These are phyloP conservation scores for Stramonita haemastoma DNA, from an alignment of 2,888 invertebrate species.

Conservation along the genomic window DNA sequence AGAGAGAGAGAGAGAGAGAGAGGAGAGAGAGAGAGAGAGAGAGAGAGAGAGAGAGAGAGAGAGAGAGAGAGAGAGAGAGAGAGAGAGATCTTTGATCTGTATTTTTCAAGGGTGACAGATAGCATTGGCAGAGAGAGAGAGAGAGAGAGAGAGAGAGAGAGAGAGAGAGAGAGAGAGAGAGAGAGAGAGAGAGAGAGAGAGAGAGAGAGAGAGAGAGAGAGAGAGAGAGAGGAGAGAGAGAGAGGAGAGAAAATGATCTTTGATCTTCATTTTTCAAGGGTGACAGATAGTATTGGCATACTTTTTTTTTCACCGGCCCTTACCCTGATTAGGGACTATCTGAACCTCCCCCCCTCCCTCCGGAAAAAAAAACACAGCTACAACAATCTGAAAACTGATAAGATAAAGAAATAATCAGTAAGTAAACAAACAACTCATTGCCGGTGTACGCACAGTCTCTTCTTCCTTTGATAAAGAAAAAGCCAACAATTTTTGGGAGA, in stretches of 20 bases:
- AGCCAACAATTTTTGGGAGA: too few relatives aligned
- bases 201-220: not conserved
- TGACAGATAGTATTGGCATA: too few relatives aligned
- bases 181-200: not conserved
- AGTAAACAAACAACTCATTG: not conserved
- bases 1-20: not conserved
- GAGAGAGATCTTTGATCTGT: not conserved
- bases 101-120: not conserved
- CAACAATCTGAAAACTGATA: too few relatives aligned
- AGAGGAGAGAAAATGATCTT: too few relatives aligned
- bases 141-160: not conserved
- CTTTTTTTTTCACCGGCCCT: too few relatives aligned
- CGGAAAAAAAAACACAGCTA: too few relatives aligned
- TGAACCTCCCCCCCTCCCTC: too few relatives aligned
- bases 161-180: not conserved
- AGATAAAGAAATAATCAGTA: not conserved
- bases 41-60: not conserved
- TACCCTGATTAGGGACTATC: too few relatives aligned
- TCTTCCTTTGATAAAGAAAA: too few relatives aligned
- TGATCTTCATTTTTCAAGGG: too few relatives aligned
- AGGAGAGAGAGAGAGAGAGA: constrained; percentile 22
- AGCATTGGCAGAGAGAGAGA: not conserved
- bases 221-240: not conserved
- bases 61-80: constrained; percentile 10
- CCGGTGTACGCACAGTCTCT: too few relatives aligned